Conservation (phyloP, 2,888 invertebrate genomes). For the Cryptus viduatorius region DNA sequence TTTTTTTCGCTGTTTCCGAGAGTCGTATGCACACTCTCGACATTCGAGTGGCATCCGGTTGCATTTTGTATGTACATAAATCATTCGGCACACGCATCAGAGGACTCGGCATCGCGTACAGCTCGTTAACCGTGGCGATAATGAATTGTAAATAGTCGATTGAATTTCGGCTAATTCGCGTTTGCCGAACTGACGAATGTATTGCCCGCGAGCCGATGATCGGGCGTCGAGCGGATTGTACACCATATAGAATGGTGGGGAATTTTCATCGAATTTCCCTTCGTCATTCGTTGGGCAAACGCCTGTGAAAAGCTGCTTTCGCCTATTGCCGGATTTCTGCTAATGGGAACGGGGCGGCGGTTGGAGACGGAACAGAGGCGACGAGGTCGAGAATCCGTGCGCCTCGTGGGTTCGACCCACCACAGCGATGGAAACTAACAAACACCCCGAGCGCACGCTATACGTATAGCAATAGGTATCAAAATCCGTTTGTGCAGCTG, state of each 20-base stretch:
- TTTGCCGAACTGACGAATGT: conserved; percentile 14
- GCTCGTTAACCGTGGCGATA: conserved; percentile 63
- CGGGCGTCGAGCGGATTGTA: neutral
- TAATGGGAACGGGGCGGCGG: neutral
- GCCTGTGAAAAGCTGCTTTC: conserved; percentile 23
- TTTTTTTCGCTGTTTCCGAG: neutral
- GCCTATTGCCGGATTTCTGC: conserved; percentile 3
- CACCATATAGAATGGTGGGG: neutral
- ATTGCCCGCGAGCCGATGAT: neutral
- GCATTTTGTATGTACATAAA: conserved; percentile 27
- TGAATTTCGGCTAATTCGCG: conserved; percentile 65
- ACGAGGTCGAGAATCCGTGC: neutral
- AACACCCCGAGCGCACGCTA: neutral
- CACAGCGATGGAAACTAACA: conserved; percentile 13
- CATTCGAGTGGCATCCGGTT: conserved; percentile 25
- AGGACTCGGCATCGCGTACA: conserved; percentile 15
- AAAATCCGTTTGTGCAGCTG: conserved; percentile 78
- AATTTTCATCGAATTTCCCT: conserved; percentile 43
- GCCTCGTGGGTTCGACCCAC: neutral
- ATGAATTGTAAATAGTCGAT: conserved; percentile 69
- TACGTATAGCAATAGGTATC: conserved; percentile 60
- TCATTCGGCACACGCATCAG: conserved; percentile 33
- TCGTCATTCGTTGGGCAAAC: conserved; percentile 45
- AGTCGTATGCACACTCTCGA: neutral
- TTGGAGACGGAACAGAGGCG: conserved; percentile 9